These are phyloP conservation scores for Menura novaehollandiae DNA, from an alignment of 2,113 vertebrate species.

Conservation along the genomic window DNA sequence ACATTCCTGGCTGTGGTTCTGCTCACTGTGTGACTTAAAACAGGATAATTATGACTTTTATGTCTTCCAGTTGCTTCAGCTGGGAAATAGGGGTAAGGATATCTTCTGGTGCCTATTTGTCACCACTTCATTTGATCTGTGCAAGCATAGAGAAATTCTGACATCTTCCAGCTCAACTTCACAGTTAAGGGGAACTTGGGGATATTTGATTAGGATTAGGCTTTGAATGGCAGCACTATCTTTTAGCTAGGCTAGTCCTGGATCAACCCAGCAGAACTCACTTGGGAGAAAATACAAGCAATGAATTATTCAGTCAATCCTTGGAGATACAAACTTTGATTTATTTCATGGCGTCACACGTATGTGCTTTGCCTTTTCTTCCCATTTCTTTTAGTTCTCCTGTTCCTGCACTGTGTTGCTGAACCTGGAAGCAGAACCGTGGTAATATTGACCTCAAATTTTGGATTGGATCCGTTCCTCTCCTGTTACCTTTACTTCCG, in stretches of 20 bases:
- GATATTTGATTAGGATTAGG: neutral
- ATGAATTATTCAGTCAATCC: neutral
- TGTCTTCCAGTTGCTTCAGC: conserved; percentile 8
- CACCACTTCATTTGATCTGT: neutral
- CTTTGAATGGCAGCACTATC: neutral
- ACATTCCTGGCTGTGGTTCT: neutral
- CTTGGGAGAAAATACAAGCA: neutral
- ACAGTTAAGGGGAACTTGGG: neutral
- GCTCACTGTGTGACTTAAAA: conserved; percentile 1
- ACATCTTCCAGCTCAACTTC: neutral
- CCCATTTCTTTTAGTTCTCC: neutral
- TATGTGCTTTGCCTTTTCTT: neutral
- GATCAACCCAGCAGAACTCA: neutral
- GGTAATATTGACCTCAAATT: neutral
- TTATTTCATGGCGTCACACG: fast-evolving
- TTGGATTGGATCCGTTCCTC: neutral
- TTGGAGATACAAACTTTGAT: neutral
- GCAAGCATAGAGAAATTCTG: neutral
- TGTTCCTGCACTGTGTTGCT: neutral
- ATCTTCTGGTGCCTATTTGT: neutral
- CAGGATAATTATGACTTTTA: neutral
- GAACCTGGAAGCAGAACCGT: neutral
- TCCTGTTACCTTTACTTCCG: neutral
- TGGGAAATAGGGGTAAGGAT: neutral
- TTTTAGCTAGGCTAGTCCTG: neutral